phyloP scores from a whole-genome alignment of 2,888 invertebrate species.

The Glaucopsyche alexis region DNA sequence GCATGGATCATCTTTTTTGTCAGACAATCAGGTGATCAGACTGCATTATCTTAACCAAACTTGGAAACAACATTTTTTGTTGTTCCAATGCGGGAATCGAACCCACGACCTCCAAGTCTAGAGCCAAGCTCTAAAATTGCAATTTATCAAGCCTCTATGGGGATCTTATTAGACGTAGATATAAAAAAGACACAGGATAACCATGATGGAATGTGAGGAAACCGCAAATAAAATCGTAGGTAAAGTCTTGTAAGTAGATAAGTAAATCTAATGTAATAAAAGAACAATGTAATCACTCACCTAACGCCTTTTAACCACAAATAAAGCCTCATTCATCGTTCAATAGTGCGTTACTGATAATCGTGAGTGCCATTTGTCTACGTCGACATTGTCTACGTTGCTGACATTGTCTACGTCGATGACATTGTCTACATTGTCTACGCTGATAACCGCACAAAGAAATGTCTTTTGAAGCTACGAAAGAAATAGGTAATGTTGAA shows the following conservation, averaged over 20 bases:
- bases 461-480: background rate
- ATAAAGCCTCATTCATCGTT: background rate
- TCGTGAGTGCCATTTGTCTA: conserved; percentile 3
- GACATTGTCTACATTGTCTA: background rate
- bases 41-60: too few relatives aligned
- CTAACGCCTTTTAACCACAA: background rate
- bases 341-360: conserved; percentile 9
- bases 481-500: conserved; percentile 1
- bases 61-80: too few relatives aligned
- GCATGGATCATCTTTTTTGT: too few relatives aligned
- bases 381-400: background rate
- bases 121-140: too few relatives aligned
- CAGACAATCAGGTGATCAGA: too few relatives aligned
- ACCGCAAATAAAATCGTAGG: too few relatives aligned
- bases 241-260: background rate
- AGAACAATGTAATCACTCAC: conserved; percentile 1
- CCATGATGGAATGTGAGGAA: too few relatives aligned
- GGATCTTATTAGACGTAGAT: too few relatives aligned
- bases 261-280: background rate
- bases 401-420: background rate
- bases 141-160: too few relatives aligned
- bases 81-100: too few relatives aligned
- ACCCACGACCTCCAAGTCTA: too few relatives aligned
- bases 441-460: conserved; percentile 12
- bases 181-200: too few relatives aligned